phyloP scores from a whole-genome alignment of 2,113 vertebrate species.

The Laticauda colubrina region DNA sequence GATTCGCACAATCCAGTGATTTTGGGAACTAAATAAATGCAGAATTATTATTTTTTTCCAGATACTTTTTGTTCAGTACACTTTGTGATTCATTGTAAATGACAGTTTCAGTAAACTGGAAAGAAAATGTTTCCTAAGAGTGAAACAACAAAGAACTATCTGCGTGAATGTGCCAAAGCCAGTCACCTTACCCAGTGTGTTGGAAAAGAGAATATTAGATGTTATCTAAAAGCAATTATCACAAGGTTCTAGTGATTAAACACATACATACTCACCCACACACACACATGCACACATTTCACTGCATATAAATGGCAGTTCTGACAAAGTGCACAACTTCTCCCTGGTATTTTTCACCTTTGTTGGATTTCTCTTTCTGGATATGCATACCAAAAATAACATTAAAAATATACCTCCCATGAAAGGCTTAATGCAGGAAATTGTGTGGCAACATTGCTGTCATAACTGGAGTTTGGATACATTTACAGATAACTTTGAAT shows the following conservation, averaged over 20 bases:
- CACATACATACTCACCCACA: neutral
- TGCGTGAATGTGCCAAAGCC: neutral
- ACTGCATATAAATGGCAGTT: neutral
- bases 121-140: neutral
- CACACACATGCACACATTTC: neutral
- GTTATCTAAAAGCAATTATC: neutral
- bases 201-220: neutral
- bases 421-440: neutral
- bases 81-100: neutral
- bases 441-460: neutral
- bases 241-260: neutral
- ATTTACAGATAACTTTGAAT: neutral
- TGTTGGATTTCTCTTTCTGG: neutral
- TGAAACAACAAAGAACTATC: neutral
- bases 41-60: neutral
- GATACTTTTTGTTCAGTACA: neutral
- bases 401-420: neutral
- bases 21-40: neutral
- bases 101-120: neutral
- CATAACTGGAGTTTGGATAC: neutral
- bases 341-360: neutral
- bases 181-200: neutral
- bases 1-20: neutral
- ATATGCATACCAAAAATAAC: neutral
- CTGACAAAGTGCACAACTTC: neutral